Percentiles rank a stretch among this genome's conserved stretches.
phyloP scores from a whole-genome alignment of 2,888 invertebrate species.

The Dynastes maya region DNA sequence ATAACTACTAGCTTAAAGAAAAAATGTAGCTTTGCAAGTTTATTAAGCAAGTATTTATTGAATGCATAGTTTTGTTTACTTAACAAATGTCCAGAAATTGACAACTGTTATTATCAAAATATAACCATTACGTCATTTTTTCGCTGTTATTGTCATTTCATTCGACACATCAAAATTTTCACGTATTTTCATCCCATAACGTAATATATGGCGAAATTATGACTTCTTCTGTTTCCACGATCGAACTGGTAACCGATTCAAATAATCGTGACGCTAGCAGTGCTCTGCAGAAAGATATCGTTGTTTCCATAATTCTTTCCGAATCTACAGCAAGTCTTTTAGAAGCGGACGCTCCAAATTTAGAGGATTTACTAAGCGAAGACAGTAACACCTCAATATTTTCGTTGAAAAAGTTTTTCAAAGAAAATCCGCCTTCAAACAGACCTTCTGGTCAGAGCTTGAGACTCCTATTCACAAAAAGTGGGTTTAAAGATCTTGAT shows the following conservation, averaged over 20 bases:
- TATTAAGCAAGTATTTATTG: too few relatives aligned
- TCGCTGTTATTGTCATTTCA: slow-evolving; percentile 25
- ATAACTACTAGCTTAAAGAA: too few relatives aligned
- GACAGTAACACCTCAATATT: slow-evolving; percentile 61
- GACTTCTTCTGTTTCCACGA: slow-evolving; percentile 11
- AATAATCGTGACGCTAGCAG: background rate
- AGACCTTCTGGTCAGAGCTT: slow-evolving; percentile 27
- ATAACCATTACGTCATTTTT: background rate
- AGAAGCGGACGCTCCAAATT: slow-evolving; percentile 62
- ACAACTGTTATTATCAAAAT: background rate
- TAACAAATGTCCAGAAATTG: background rate
- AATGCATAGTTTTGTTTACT: slow-evolving; percentile 1
- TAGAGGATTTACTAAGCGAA: slow-evolving; percentile 62
- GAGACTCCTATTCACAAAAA: background rate
- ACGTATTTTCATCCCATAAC: slow-evolving; percentile 21
- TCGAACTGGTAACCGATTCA: background rate
- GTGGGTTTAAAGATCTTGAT: slow-evolving; percentile 8
- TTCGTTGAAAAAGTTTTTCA: slow-evolving; percentile 55
- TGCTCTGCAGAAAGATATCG: slow-evolving; percentile 57
- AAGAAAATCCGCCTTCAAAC: slow-evolving; percentile 10
- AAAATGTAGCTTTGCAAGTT: too few relatives aligned
- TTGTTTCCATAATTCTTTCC: slow-evolving; percentile 65
- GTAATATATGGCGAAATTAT: background rate
- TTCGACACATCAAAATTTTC: slow-evolving; percentile 13
- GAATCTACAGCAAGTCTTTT: slow-evolving; percentile 66